These are phyloP conservation scores for Hoplodrina ambigua DNA, from an alignment of 2,888 invertebrate genomes.

Conservation along the genomic window DNA sequence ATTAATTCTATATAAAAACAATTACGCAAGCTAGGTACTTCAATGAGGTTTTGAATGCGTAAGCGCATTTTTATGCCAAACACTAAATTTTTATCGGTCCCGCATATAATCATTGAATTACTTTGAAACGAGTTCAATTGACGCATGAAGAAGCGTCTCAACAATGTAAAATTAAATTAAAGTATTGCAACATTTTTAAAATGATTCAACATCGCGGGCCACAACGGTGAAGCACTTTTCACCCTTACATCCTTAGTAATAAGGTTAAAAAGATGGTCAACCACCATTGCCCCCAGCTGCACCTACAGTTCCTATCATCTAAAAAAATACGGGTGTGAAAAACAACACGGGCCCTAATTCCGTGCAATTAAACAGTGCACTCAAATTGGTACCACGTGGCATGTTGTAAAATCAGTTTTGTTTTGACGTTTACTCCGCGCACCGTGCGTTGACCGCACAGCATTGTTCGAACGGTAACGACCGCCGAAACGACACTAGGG, in stretches of 20 bases:
- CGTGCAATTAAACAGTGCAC: constrained; percentile 52
- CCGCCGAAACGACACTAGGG: constrained; percentile 68
- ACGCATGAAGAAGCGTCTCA: constrained; percentile 21
- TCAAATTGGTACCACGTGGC: constrained; percentile 56
- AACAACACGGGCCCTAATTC: constrained; percentile 25
- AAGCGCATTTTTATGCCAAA: constrained; percentile 57
- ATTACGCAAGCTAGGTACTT: constrained; percentile 58
- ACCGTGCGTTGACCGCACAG: constrained; percentile 60
- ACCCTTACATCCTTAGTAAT: no score
- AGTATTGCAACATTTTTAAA: background rate
- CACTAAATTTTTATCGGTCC: constrained; percentile 51
- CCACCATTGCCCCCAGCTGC: background rate
- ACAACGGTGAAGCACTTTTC: no score
- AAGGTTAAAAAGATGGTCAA: no score
- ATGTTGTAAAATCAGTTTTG: constrained; percentile 65
- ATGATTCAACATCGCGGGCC: background rate
- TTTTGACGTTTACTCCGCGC: constrained; percentile 58
- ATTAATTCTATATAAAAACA: constrained; percentile 62
- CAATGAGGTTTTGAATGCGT: constrained; percentile 50
- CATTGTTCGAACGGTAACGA: constrained; percentile 67
- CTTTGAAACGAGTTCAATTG: constrained; percentile 39
- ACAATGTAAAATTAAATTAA: background rate
- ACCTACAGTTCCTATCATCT: background rate
- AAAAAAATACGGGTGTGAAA: constrained; percentile 21
- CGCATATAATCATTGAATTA: constrained; percentile 51